These are phyloP conservation scores for Lathamus discolor DNA, from an alignment of 2,113 vertebrate species.

Conservation along the genomic window DNA sequence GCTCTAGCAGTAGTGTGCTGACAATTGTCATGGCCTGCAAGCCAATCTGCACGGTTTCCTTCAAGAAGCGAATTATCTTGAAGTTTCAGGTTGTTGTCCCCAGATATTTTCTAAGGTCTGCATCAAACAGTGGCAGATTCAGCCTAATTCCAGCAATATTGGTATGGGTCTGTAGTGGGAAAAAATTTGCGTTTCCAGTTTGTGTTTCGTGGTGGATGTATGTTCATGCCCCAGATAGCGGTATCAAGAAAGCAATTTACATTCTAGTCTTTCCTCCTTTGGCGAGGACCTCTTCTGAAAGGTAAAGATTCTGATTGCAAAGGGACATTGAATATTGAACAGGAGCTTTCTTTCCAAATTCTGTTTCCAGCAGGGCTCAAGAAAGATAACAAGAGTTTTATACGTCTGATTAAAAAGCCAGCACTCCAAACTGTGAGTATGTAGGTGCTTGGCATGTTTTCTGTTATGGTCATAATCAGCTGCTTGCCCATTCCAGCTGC, in stretches of 20 bases:
- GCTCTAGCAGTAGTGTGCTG: not conserved
- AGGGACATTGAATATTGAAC: constrained; percentile 25
- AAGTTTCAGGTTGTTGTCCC: not conserved
- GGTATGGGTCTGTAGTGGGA: not conserved
- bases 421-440: not conserved
- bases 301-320: not conserved
- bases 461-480: constrained; percentile 40
- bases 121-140: not conserved
- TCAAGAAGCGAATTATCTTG: not conserved
- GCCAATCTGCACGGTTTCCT: not conserved
- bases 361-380: constrained; percentile 45
- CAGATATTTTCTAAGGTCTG: not conserved
- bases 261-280: constrained; percentile 7
- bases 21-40: not conserved
- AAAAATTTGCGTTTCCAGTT: not conserved
- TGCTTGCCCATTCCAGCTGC: constrained; percentile 54
- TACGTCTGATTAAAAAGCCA: constrained; percentile 38
- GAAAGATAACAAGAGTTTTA: constrained; percentile 48
- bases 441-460: constrained; percentile 23
- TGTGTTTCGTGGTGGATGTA: not conserved
- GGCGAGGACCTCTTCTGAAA: not conserved
- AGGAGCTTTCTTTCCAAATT: constrained; percentile 44
- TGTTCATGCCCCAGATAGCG: not conserved
- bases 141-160: not conserved
- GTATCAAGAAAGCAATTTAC: constrained; percentile 9